Evolutionary conservation across 1,140 invertebrate genomes (phyloP).

Genomic region (Scaptomyza hsui): DNA sequence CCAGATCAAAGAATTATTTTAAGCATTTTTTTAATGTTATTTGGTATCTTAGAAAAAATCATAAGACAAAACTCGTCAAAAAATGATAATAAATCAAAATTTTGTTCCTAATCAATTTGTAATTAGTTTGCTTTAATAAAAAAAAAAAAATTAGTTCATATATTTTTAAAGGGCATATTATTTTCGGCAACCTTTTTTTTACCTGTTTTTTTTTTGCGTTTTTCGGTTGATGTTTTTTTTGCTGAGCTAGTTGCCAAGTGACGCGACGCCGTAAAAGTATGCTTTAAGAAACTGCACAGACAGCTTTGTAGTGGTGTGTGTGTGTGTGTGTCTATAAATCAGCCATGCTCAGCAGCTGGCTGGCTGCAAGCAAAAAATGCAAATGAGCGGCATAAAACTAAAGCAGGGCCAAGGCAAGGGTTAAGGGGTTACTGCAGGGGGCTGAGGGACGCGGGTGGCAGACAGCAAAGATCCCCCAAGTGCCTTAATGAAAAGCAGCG

Average conservation of each 20-base stretch:
- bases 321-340: slow-evolving; percentile 58
- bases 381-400: slow-evolving; percentile 70
- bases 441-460: slow-evolving; percentile 20
- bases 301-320: slow-evolving; percentile 7
- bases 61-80: too few relatives aligned
- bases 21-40: too few relatives aligned
- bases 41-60: too few relatives aligned
- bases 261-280: slow-evolving; percentile 19
- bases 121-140: too few relatives aligned
- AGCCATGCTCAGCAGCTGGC: slow-evolving; percentile 36
- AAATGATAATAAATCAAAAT: too few relatives aligned
- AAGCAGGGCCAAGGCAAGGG: slow-evolving; percentile 12
- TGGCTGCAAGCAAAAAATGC: slow-evolving; percentile 68
- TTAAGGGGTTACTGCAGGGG: slow-evolving; percentile 6
- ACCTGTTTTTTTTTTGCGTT: background rate
- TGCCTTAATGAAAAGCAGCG: slow-evolving; percentile 77
- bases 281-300: slow-evolving; percentile 37
- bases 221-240: slow-evolving; percentile 51
- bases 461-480: slow-evolving; percentile 74
- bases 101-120: too few relatives aligned
- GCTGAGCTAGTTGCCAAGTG: slow-evolving; percentile 36
- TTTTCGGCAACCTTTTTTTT: slow-evolving; percentile 3
- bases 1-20: too few relatives aligned
- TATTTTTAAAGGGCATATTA: background rate
- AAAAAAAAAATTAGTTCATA: too few relatives aligned